Percentiles rank a stretch among this genome's conserved stretches.
Evolutionary conservation across 2,888 invertebrate species (phyloP).

Genomic region (Sphinx pinastri): DNA sequence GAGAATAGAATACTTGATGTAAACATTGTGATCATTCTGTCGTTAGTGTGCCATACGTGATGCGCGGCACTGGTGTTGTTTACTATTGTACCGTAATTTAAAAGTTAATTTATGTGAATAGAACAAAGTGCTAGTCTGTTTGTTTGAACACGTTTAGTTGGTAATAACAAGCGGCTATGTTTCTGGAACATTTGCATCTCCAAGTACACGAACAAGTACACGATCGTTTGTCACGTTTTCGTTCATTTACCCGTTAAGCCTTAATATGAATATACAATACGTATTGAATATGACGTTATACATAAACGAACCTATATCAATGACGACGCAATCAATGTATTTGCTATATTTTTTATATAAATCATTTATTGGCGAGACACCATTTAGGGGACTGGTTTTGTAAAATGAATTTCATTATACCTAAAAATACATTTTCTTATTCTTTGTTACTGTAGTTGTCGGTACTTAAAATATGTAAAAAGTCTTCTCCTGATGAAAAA

Average conservation of each 20-base stretch:
- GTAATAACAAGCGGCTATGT: constrained; percentile 1
- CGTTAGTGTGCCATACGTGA: constrained; percentile 63
- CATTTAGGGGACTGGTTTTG: constrained; percentile 56
- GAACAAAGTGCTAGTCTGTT: constrained; percentile 65
- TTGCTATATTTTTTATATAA: constrained; percentile 79
- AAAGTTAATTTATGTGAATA: constrained; percentile 48
- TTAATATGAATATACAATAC: constrained; percentile 57
- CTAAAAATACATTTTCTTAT: constrained; percentile 46
- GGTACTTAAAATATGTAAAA: constrained; percentile 71
- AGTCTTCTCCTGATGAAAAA: constrained; percentile 51
- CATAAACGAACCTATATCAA: constrained; percentile 63
- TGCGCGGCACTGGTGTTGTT: constrained; percentile 51
- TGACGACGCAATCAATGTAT: constrained; percentile 65
- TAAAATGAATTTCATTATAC: constrained; percentile 53
- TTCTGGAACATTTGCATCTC: background rate
- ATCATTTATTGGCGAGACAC: constrained; percentile 69
- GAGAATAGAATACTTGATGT: constrained; percentile 41
- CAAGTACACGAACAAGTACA: constrained; percentile 28
- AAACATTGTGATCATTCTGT: constrained; percentile 44
- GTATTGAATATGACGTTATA: constrained; percentile 59
- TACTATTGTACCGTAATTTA: constrained; percentile 42
- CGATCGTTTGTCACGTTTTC: constrained; percentile 35
- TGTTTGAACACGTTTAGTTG: constrained; percentile 34
- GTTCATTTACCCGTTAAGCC: constrained; percentile 63
- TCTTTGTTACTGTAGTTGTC: constrained; percentile 66